phyloP scores from a whole-genome alignment of 2,888 invertebrate genomes.

The Ectropis crepuscularia region DNA sequence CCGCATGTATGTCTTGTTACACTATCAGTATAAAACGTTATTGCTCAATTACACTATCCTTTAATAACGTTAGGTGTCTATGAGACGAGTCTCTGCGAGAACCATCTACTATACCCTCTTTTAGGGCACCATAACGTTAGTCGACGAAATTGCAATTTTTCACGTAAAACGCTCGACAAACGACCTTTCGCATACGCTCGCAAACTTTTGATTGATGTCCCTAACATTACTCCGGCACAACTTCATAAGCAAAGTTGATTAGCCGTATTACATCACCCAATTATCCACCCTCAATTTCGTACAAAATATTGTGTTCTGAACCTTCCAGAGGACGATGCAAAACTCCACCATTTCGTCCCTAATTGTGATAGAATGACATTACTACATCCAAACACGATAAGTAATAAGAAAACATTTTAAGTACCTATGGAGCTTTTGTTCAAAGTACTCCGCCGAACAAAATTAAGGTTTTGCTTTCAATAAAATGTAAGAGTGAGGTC shows the following conservation, averaged over 20 bases:
- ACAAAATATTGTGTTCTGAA: conserved; percentile 20
- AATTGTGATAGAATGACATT: conserved; percentile 46
- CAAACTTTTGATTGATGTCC: conserved; percentile 38
- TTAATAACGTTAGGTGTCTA: not conserved
- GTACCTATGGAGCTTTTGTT: conserved; percentile 44
- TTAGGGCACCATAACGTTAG: conserved; percentile 16
- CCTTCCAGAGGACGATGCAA: conserved; percentile 28
- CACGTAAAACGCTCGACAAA: conserved; percentile 23
- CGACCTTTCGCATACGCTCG: conserved; percentile 27
- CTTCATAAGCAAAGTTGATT: conserved; percentile 29
- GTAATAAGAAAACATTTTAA: conserved; percentile 46
- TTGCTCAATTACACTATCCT: too few relatives aligned
- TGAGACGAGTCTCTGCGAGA: conserved; percentile 4
- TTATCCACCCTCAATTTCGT: conserved; percentile 20
- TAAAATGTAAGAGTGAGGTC: conserved; percentile 54
- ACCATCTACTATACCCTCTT: conserved; percentile 3
- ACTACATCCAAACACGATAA: conserved; percentile 39
- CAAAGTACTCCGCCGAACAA: conserved; percentile 42
- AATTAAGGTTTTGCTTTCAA: conserved; percentile 50
- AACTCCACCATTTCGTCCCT: conserved; percentile 32
- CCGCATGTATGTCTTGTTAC: too few relatives aligned
- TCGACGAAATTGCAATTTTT: conserved; percentile 37
- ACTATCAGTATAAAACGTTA: too few relatives aligned
- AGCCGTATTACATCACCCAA: conserved; percentile 30
- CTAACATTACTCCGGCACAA: conserved; percentile 22